These are phyloP conservation scores for Amblyjoppa fuscipennis DNA, from an alignment of 2,888 invertebrate species.

Conservation along the genomic window DNA sequence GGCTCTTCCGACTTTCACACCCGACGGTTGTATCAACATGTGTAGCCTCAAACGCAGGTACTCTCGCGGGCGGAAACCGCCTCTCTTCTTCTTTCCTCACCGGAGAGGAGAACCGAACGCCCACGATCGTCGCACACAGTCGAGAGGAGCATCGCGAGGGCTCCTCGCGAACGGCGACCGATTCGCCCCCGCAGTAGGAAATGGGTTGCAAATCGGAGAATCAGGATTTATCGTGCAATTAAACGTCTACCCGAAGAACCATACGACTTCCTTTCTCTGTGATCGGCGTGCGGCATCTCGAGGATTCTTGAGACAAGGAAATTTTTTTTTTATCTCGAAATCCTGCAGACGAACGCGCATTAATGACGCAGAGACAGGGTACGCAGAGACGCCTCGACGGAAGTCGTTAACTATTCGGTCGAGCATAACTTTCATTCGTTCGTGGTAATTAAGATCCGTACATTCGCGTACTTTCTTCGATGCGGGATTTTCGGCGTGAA, in stretches of 20 bases:
- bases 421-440: slow-evolving; percentile 39
- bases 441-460: slow-evolving; percentile 40
- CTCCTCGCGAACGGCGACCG: slow-evolving; percentile 59
- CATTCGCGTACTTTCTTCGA: slow-evolving; percentile 17
- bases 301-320: slow-evolving; percentile 22
- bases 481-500: background rate
- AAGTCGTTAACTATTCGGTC: slow-evolving; percentile 64
- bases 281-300: slow-evolving; percentile 43
- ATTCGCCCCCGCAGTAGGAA: slow-evolving; percentile 84
- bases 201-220: slow-evolving; percentile 84
- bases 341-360: slow-evolving; percentile 48
- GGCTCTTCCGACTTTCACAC: slow-evolving; percentile 83
- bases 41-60: slow-evolving; percentile 56
- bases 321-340: slow-evolving; percentile 10
- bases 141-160: slow-evolving; percentile 53
- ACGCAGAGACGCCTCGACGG: slow-evolving; percentile 41
- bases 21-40: slow-evolving; percentile 63
- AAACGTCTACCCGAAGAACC: slow-evolving; percentile 75
- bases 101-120: slow-evolving; percentile 11
- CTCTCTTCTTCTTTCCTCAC: slow-evolving; percentile 27
- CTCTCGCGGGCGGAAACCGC: slow-evolving; percentile 47
- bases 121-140: slow-evolving; percentile 52
- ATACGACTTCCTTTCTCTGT: slow-evolving; percentile 77
- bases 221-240: slow-evolving; percentile 85
- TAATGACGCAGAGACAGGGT: slow-evolving; percentile 44